Percentiles rank a stretch among this genome's conserved stretches.
Conservation (phyloP, 2,888 invertebrate genomes). For the Sympetrum striolatum region DNA sequence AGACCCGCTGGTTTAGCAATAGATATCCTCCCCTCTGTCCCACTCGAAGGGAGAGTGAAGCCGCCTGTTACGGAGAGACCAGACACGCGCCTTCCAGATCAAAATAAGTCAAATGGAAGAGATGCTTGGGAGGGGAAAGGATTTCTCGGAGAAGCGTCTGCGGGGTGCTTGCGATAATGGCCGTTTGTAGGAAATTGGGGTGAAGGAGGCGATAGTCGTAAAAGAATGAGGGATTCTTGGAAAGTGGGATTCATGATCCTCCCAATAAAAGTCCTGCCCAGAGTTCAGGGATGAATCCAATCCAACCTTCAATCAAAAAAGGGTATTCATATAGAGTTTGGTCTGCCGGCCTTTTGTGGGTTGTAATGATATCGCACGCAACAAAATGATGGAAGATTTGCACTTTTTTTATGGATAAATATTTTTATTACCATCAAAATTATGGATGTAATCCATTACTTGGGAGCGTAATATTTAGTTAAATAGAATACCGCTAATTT, state of each 20-base stretch:
- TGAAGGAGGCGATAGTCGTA: not conserved
- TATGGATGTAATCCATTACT: too few relatives aligned
- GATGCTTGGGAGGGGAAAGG: not conserved
- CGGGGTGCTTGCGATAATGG: constrained; percentile 24
- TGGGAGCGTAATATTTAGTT: too few relatives aligned
- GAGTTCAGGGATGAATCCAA: not conserved
- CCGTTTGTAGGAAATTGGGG: not conserved
- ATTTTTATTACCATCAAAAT: too few relatives aligned
- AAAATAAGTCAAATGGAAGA: constrained; percentile 14
- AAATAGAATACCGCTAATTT: too few relatives aligned
- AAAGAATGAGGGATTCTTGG: not conserved
- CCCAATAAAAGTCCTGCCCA: not conserved
- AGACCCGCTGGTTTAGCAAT: not conserved
- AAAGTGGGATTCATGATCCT: not conserved
- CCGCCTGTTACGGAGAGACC: not conserved
- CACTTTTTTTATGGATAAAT: too few relatives aligned
- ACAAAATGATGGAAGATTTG: too few relatives aligned
- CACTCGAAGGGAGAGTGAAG: not conserved
- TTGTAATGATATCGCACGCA: too few relatives aligned
- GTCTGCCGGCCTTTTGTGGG: too few relatives aligned
- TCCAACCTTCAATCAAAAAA: too few relatives aligned
- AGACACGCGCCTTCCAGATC: constrained; percentile 15
- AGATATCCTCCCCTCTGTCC: not conserved
- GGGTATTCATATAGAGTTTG: too few relatives aligned
- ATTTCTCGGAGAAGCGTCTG: not conserved